Percentiles rank a stretch among this genome's conserved stretches.
These are phyloP conservation scores for Pseudorhombus dupliciocellatus DNA, from an alignment of 2,113 vertebrate species.

Conservation along the genomic window DNA sequence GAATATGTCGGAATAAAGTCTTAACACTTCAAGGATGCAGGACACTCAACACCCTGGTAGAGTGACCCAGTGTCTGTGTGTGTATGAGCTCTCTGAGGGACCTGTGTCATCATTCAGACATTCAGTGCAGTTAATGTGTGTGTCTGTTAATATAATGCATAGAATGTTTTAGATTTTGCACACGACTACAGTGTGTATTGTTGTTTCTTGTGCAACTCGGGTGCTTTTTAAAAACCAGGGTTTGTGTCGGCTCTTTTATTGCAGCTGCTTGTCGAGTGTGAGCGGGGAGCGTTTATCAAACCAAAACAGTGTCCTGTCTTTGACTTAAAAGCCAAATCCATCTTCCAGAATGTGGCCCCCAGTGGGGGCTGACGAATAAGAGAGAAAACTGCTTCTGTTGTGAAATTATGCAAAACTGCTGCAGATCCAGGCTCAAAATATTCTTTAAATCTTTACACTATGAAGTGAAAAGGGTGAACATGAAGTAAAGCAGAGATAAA, in stretches of 20 bases:
- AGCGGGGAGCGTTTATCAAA: constrained; percentile 50
- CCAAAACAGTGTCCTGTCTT: constrained; percentile 66
- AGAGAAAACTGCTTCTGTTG: constrained; percentile 37
- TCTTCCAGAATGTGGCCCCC: constrained; percentile 52
- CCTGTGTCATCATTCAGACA: too few relatives aligned
- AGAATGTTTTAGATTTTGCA: neutral
- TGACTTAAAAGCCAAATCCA: constrained; percentile 68
- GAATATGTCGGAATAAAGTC: neutral
- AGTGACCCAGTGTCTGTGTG: constrained; percentile 28
- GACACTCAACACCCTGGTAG: neutral
- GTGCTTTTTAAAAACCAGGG: constrained; percentile 11
- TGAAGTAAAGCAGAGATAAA: too few relatives aligned
- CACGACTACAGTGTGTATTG: neutral
- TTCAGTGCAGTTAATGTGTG: neutral
- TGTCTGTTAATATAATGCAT: too few relatives aligned
- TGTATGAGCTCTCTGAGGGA: too few relatives aligned
- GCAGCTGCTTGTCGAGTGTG: constrained; percentile 49
- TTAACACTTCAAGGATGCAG: neutral
- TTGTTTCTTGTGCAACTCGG: neutral
- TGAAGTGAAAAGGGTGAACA: too few relatives aligned
- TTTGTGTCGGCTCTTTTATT: constrained; percentile 34
- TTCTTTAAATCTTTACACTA: too few relatives aligned
- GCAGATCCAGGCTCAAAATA: neutral
- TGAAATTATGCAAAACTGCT: constrained; percentile 19
- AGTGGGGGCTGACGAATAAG: constrained; percentile 37